Conservation (phyloP, 2,113 vertebrate genomes). For the Forbesichthys agassizii region DNA sequence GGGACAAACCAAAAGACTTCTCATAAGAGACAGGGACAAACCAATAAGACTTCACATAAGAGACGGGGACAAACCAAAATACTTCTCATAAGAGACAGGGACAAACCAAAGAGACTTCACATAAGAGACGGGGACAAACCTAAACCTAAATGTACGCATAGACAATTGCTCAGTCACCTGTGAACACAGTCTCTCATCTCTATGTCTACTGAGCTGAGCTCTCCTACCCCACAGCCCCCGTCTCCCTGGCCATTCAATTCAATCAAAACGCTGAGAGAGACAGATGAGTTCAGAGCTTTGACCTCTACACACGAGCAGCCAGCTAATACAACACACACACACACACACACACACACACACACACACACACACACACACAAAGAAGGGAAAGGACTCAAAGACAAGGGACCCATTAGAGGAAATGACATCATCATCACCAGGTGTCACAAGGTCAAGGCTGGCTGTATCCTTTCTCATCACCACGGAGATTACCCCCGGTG, state of each 20-base stretch:
- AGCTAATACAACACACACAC: conserved; percentile 31
- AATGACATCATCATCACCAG: conserved; percentile 71
- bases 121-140: background rate
- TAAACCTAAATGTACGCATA: conserved; percentile 2
- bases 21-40: too few relatives aligned
- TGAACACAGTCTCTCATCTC: conserved; percentile 10
- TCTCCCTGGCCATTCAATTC: conserved; percentile 55
- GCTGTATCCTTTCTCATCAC: conserved; percentile 50
- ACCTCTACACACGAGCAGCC: conserved; percentile 66
- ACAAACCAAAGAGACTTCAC: too few relatives aligned
- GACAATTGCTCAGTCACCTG: conserved; percentile 2
- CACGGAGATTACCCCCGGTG: conserved; percentile 47
- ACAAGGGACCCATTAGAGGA: conserved; percentile 60
- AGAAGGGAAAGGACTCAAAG: conserved; percentile 31
- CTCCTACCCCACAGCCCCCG: background rate
- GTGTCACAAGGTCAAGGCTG: conserved; percentile 64
- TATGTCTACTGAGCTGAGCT: background rate
- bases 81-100: too few relatives aligned
- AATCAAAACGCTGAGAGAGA: conserved; percentile 63
- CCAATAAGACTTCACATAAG: too few relatives aligned
- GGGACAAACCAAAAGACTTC: too few relatives aligned
- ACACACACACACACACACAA: too few relatives aligned
- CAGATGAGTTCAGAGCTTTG: conserved; percentile 67
- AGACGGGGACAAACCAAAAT: too few relatives aligned
- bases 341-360: conserved; percentile 11